Percentiles rank a stretch among this genome's conserved stretches.
Evolutionary conservation across 1,140 invertebrate species (phyloP).

Genomic region (Gryon sp.): DNA sequence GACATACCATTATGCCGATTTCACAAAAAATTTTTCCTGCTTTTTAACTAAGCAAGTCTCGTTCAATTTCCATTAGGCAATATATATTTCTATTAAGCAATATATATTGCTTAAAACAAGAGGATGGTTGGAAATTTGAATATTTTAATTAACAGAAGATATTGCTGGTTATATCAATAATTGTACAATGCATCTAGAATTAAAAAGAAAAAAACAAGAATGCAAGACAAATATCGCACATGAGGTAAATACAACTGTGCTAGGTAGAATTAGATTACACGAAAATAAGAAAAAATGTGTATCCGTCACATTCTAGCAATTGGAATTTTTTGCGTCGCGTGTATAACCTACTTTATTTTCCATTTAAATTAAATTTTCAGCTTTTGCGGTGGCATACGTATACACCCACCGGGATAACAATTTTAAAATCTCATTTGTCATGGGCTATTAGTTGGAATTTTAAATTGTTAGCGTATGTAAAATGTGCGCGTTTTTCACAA

Average conservation of each 20-base stretch:
- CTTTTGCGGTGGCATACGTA: background rate
- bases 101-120: too few relatives aligned
- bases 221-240: slow-evolving; percentile 24
- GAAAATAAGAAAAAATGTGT: slow-evolving; percentile 18
- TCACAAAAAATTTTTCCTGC: too few relatives aligned
- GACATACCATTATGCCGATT: too few relatives aligned
- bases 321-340: slow-evolving; percentile 20
- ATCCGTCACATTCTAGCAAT: slow-evolving; percentile 4
- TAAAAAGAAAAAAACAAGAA: too few relatives aligned
- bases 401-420: background rate
- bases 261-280: slow-evolving; percentile 24
- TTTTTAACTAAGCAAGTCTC: too few relatives aligned
- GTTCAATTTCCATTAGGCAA: too few relatives aligned
- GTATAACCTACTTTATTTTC: slow-evolving; percentile 36
- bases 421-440: slow-evolving; percentile 43
- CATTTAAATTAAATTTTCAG: slow-evolving; percentile 39
- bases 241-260: slow-evolving; percentile 11
- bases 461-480: background rate
- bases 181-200: too few relatives aligned
- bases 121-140: too few relatives aligned
- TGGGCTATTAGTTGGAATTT: slow-evolving; percentile 23
- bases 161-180: too few relatives aligned
- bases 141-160: too few relatives aligned
- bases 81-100: too few relatives aligned
- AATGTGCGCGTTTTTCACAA: background rate